These are phyloP conservation scores for Scytalopus superciliaris DNA, from an alignment of 2,113 vertebrate genomes.

Conservation along the genomic window DNA sequence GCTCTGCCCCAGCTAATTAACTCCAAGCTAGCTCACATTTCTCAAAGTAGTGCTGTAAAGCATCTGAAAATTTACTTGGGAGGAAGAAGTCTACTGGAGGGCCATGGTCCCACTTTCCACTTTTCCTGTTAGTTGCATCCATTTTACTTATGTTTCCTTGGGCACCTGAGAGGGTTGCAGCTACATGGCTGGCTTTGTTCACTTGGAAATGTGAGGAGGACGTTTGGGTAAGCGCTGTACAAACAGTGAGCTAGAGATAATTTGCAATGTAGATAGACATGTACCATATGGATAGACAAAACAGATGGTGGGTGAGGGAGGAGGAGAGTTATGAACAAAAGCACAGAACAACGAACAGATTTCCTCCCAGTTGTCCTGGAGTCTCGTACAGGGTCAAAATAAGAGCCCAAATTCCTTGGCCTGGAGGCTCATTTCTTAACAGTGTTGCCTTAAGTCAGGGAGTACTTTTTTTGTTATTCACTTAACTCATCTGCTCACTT, in stretches of 20 bases:
- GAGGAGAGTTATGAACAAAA: slow-evolving; percentile 21
- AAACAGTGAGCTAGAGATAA: background rate
- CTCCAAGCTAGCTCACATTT: background rate
- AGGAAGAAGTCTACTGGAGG: background rate
- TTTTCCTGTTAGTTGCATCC: background rate
- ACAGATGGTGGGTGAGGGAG: slow-evolving; percentile 10
- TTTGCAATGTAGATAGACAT: slow-evolving; percentile 40
- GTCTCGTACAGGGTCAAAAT: background rate
- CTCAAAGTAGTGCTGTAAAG: background rate
- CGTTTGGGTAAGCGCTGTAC: background rate
- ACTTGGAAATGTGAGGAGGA: background rate
- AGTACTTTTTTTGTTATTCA: background rate
- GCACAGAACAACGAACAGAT: background rate
- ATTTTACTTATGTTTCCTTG: background rate
- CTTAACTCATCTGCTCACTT: background rate
- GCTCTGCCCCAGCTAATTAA: slow-evolving; percentile 26
- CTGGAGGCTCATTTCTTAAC: background rate
- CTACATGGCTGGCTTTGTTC: background rate
- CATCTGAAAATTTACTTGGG: background rate
- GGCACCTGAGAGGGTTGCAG: background rate
- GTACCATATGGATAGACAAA: slow-evolving; percentile 29
- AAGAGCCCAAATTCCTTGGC: background rate
- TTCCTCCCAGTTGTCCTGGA: background rate
- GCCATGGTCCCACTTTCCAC: background rate
- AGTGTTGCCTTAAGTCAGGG: background rate